A percentile compares a stretch with the other conserved stretches of the same genome.
Conservation (phyloP, 2,888 invertebrate species). For the Dicroscelio sp. region DNA sequence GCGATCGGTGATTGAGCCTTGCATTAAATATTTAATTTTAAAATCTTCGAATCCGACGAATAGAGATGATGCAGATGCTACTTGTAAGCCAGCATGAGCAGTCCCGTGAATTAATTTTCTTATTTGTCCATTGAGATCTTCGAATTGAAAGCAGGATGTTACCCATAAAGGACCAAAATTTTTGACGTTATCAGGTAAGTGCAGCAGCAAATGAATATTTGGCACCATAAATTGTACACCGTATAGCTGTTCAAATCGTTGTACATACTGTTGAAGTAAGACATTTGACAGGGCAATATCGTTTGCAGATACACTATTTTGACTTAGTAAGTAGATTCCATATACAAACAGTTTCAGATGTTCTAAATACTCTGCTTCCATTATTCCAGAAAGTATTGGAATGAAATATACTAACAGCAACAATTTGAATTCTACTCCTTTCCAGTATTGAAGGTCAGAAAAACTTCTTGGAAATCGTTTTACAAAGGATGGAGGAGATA, state of each 20-base stretch:
- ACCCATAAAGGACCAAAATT: conserved; percentile 9
- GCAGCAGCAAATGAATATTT: neutral
- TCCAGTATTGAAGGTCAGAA: neutral
- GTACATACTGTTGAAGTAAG: neutral
- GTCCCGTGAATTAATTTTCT: conserved; percentile 20
- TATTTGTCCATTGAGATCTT: conserved; percentile 19
- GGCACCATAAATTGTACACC: neutral
- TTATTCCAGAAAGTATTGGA: neutral
- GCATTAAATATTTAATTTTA: neutral
- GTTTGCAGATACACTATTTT: neutral
- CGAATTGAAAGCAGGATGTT: conserved; percentile 19
- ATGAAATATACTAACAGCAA: neutral
- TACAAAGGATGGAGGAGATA: neutral
- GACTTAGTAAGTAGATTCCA: neutral
- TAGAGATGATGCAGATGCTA: neutral
- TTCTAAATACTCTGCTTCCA: neutral
- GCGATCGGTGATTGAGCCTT: neutral
- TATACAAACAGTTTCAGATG: conserved; percentile 9
- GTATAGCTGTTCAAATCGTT: conserved; percentile 5
- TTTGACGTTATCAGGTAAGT: neutral
- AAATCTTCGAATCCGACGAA: neutral
- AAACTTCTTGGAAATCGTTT: conserved; percentile 4
- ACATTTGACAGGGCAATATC: neutral
- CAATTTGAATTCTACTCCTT: conserved; percentile 21
- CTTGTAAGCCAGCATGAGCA: neutral